Evolutionary conservation across 1,140 invertebrate genomes (phyloP), one percentile per base, ranked within the genome.

Genomic region (Andricus grossulariae): DNA sequence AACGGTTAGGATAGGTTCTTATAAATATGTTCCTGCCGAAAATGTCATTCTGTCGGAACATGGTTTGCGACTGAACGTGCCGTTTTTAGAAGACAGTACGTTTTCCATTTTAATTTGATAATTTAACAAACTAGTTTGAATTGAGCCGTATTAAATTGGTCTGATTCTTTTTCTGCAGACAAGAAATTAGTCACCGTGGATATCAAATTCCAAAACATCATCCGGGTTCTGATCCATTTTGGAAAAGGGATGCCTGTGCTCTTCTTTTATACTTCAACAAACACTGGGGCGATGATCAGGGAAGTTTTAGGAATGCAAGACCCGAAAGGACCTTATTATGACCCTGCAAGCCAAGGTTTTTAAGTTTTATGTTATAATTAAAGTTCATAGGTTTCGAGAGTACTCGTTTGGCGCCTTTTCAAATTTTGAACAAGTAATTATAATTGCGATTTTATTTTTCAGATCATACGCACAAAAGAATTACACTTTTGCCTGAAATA

Each of bases 1-100:
- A 76, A 95, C 95, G n/a, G 93, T 96, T 79, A 93, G 95, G 81
- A 95, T 97, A 87, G 96, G 96, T 70, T 95, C 95, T 7, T 95
- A 96, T 85, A 95, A 94, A 91, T 96, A 94, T 87, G 89, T 93
- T 80, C 94, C 95, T 51, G 92, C 90, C 72, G 94, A 95, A 84
- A 93, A 93, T 88, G 93, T 96, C 89, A 87, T 93, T 78, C 93
- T 96, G 82, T 94, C 94, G 71, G 90, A 92, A 13, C 93, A 91
- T 84, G 94, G 94, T 51, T 90, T 97, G 19, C 93, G 93, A 84
- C 93, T 97, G 72, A 92, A 93, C 82, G 94, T 95, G 66, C 95
- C 95, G 51, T 91, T 93, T 70, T 88, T 94, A 49, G 93, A 93
- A 89, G 92, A 94, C 90, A 90, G 93, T 90, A 90, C 90, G 87